Conservation (phyloP, 1,140 invertebrate genomes). For the Drosophila saltans region DNA sequence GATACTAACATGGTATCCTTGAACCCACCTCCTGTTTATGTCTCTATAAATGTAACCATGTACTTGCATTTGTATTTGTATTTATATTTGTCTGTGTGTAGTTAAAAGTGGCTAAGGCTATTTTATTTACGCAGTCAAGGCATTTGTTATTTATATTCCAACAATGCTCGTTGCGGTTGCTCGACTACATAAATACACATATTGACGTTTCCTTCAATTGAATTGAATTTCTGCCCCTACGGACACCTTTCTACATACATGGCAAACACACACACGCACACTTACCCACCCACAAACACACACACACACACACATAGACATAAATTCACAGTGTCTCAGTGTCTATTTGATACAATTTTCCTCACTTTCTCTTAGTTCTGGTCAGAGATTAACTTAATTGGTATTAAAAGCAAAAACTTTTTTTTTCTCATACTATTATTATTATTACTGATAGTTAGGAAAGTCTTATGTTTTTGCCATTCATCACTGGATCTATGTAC, state of each 20-base stretch:
- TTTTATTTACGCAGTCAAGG: constrained; percentile 23
- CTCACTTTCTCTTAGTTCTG: neutral
- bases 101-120: constrained; percentile 35
- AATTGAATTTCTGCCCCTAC: constrained; percentile 1
- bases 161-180: constrained; percentile 8
- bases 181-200: constrained; percentile 7
- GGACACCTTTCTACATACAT: neutral
- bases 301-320: neutral
- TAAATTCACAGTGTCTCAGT: neutral
- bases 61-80: constrained; percentile 26
- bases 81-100: neutral
- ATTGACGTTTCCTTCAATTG: constrained; percentile 19
- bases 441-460: too few relatives aligned
- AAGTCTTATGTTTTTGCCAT: too few relatives aligned
- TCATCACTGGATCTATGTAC: too few relatives aligned
- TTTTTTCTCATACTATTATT: too few relatives aligned
- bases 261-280: neutral
- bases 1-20: too few relatives aligned
- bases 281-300: constrained; percentile 16
- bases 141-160: constrained; percentile 17
- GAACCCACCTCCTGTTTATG: neutral
- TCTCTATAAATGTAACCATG: constrained; percentile 26
- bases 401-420: too few relatives aligned
- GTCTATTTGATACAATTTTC: neutral
- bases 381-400: too few relatives aligned